phyloP scores from a whole-genome alignment of 2,113 vertebrate species.

The Etheostoma spectabile region DNA sequence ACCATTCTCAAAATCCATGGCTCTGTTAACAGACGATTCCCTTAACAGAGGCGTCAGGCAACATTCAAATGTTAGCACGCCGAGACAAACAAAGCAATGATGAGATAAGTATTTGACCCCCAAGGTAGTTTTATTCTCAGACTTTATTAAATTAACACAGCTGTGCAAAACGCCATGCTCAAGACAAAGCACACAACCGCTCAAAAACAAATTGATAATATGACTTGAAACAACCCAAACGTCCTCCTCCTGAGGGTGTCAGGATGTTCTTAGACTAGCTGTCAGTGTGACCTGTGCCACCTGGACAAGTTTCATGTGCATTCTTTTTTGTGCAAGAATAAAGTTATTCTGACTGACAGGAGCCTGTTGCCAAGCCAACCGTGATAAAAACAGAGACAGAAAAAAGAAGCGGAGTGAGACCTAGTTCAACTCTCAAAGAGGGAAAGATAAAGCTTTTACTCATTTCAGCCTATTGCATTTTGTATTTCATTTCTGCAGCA shows the following conservation, averaged over 20 bases:
- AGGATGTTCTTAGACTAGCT: not conserved
- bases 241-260: not conserved
- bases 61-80: not conserved
- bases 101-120: slow-evolving; percentile 11
- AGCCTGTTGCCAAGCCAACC: slow-evolving; percentile 37
- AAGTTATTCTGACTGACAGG: slow-evolving; percentile 48
- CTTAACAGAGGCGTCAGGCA: not conserved
- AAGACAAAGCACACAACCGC: not conserved
- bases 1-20: not conserved
- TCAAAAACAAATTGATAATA: not conserved
- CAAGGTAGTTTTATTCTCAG: not conserved
- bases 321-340: slow-evolving; percentile 6
- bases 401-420: slow-evolving; percentile 21
- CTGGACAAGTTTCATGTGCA: not conserved
- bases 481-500: slow-evolving; percentile 45
- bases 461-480: slow-evolving; percentile 45
- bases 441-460: slow-evolving; percentile 49
- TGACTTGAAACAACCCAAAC: not conserved
- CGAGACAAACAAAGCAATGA: slow-evolving; percentile 10
- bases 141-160: slow-evolving; percentile 9
- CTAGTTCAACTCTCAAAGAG: slow-evolving; percentile 45
- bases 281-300: not conserved
- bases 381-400: not conserved
- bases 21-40: not conserved
- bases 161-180: not conserved